phyloP scores from a whole-genome alignment of 1,140 invertebrate species.

The Meloidogyne chitwoodi region DNA sequence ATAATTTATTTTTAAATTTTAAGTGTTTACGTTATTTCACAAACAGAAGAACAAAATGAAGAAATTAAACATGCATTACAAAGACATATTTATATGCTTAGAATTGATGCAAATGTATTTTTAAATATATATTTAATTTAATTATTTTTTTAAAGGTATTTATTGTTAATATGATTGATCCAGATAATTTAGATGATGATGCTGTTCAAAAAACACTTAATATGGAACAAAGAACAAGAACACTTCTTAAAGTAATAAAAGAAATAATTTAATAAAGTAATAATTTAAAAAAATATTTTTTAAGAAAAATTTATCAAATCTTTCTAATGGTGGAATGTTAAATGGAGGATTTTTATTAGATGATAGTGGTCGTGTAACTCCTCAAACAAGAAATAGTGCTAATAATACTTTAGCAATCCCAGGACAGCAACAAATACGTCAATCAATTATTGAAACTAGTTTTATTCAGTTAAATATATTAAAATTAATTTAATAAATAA shows the following conservation, averaged over 20 bases:
- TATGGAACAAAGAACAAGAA: slow-evolving; percentile 97
- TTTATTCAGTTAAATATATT: slow-evolving; percentile 36
- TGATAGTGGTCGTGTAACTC: slow-evolving; percentile 14
- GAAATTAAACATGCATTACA: slow-evolving; percentile 58
- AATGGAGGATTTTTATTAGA: slow-evolving; percentile 44
- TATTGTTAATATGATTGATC: slow-evolving; percentile 54
- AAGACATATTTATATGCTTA: slow-evolving; percentile 57
- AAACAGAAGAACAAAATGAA: slow-evolving; percentile 93
- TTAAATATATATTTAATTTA: not conserved
- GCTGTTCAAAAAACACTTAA: slow-evolving; percentile 94
- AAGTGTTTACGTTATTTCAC: slow-evolving; percentile 94
- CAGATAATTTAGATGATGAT: slow-evolving; percentile 73
- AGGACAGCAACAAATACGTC: slow-evolving; percentile 33
- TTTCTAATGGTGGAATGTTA: slow-evolving; percentile 28
- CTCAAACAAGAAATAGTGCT: not conserved
- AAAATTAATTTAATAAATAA: not conserved
- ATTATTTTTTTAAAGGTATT: slow-evolving; percentile 26
- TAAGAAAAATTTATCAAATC: slow-evolving; percentile 38
- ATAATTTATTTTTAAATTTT: slow-evolving; percentile 1
- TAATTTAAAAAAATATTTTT: too few species aligned
- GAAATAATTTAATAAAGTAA: slow-evolving; percentile 2
- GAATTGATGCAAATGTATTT: slow-evolving; percentile 55
- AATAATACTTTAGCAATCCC: slow-evolving; percentile 21
- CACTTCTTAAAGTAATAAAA: slow-evolving; percentile 60
- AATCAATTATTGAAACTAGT: slow-evolving; percentile 32